Evolutionary conservation across 2,797 vertebrate genomes (phyloP), one percentile per base, ranked within the genome.

Genomic region (Lepus oiostolus): DNA sequence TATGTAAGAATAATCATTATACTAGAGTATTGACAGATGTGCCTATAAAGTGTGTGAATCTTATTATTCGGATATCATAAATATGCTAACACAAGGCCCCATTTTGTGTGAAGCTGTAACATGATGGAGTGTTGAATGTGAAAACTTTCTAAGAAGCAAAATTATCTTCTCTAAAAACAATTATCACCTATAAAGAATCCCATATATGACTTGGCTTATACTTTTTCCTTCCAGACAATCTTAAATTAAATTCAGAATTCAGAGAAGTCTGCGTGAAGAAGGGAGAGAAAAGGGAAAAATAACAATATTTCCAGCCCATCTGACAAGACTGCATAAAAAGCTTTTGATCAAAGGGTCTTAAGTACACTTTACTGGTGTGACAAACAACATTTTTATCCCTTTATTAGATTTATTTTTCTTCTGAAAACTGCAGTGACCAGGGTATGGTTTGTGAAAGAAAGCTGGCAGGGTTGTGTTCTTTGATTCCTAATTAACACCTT

Each of bases 401-500:
- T 98, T 98, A 98, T 98, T 98, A 98, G 98, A 98, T 98, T 98
- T 98, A 98, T 98, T 98, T 98, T 97, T 97, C 97, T 98, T 97
- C 97, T 98, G 95, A 98, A 98, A 98, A 98, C 98, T 98, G 98
- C 95, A 98, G 97, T 98, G 97, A 98, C 98, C 97, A 98, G 96
- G 97, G 97, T 98, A 97, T 97, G 98, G 97, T 98, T 98, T 94
- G 96, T 98, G 97, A 98, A 98, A 98, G 98, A 98, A 98, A 97
- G 93, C 98, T 98, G 98, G 98, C 98, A 98, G 98, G 97, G 95
- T 97, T 98, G 98, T 98, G 97, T 98, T 98, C 98, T 98, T 98
- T 98, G 97, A 98, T 98, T 98, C 98, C 98, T 98, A 99, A 99
- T 99, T 99, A 99, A 98, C 98, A 98, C 98, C 98, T 98, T 98